Base-by-base conservation (phyloP, 2,888 invertebrate species). In the Pasiphila rectangulata region DNA sequence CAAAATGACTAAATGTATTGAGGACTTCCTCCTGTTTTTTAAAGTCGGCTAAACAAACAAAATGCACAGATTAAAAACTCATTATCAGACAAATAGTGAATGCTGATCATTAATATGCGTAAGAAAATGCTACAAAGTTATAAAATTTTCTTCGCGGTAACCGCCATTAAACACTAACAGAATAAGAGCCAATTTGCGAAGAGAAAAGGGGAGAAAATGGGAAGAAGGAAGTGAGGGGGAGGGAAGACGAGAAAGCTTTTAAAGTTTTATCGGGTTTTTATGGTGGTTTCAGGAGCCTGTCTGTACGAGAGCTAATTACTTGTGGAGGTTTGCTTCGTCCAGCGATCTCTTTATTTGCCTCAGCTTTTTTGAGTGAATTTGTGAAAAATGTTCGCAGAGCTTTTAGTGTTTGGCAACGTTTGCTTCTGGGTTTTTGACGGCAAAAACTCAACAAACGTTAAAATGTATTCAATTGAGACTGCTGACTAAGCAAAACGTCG, bases 161-260 rank as follows among this genome's bases (percentile, higher is more conserved):
- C 32, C 17, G 17, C 69, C 67, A 77, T 79, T 78, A 76, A 54
- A 53, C 51, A 44, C 55, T 75, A 79, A 79, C 61, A 62, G 63
- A 72, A 72, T 79, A 77, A 76, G 61, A 59, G 57, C 63, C 65
- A 64, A 69, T 72, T 72, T 64, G 56, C 44, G 47, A 46, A 38
- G 48, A 40, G 38, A 46, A 23, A 19, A 39, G 43, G 39, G 38
- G 36, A 27, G 6, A 15, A n/a, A 21, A 32, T 10, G 40, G 29
- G 35, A n/a, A n/a, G 36, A 39, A 15, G 36, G 46, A 42, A n/a
- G 27, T 6, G 46, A 47, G 25, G 34, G 45, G 42, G 51, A 39
- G 36, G 36, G 38, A 39, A 13, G 47, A 35, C 35, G 46, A 40
- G 45, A 44, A 35, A 36, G 46, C 46, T 32, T 40, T 43, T 40